Evolutionary conservation across 2,113 vertebrate species (phyloP).

Genomic region (Pristiophorus japonicus): DNA sequence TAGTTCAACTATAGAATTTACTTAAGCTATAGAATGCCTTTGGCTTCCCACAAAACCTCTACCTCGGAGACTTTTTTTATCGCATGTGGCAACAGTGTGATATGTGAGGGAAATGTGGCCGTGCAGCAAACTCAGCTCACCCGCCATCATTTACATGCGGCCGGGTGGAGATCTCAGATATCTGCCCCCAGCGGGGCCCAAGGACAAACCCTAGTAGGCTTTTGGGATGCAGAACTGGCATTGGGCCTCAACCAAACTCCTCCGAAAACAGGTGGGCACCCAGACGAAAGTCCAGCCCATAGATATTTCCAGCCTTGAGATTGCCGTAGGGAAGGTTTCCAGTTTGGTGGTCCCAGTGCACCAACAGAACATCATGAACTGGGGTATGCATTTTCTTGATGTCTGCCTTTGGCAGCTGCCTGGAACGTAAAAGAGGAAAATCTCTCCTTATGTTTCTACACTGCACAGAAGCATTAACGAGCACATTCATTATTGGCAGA

Average conservation of each 20-base stretch:
- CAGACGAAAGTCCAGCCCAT: neutral
- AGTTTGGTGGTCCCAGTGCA: neutral
- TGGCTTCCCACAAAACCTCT: no score
- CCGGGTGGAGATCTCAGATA: neutral
- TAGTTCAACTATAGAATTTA: no score
- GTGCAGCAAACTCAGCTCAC: neutral
- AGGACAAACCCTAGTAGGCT: neutral
- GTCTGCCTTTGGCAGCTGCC: neutral
- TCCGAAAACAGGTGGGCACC: neutral
- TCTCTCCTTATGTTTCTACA: neutral
- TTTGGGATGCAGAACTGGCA: neutral
- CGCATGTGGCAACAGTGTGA: no score
- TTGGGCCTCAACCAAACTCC: neutral
- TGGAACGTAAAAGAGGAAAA: neutral
- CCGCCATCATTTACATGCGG: neutral
- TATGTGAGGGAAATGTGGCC: neutral
- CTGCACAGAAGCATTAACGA: neutral
- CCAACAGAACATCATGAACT: neutral
- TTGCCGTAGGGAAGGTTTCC: neutral
- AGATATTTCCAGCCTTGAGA: neutral
- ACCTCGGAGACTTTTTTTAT: no score
- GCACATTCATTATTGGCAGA: neutral
- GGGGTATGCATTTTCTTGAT: neutral
- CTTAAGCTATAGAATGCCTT: no score
- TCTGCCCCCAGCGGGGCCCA: neutral